Evolutionary conservation across 2,888 invertebrate genomes (phyloP), one percentile per base, ranked within the genome.

Genomic region (Hirtodrosophila confusa): DNA sequence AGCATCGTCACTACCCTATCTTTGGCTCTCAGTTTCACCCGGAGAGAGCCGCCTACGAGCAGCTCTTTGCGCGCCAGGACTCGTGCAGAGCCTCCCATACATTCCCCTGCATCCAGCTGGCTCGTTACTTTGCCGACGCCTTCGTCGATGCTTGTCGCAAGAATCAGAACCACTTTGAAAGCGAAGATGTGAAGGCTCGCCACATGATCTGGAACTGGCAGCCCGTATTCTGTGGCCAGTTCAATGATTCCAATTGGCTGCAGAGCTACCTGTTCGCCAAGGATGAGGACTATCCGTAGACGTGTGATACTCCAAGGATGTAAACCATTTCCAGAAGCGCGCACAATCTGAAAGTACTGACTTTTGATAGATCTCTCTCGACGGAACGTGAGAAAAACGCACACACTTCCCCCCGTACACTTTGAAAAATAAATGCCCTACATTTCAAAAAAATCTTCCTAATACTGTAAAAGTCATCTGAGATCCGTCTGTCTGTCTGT

Each of bases 11-110:
- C 88, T 94, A 93, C 85, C 98, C 98, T 7, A 95, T 97, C 88
- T 98, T 95, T 90, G 98, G 95, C 0, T 92, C 95, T 0, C 97
- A 98, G 90, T 98, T 97, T 91, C 98, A 98, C 89, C 98, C 98
- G 0, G 98, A 98, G 91, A 97, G 97, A 88, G 95, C 97, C 95
- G 95, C 93, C 93, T 51, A 78, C 83, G 27, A 93, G 91, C 7
- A 93, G 65, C 56, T 69, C 0, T 5, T 57, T 0, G 11, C 11
- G 0, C 27, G 27, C 0, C 0, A 0, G 10, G 3, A 35, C 23
- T 0, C 65, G 53, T 27, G 27, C 12, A 8, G n/a, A 0, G 10
- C 7, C 4, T 27, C 67, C 0, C 76, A 75, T 27, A 49, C 58
- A 0, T 11, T 35, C 0, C 5, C 8, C 6, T 95, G 96, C 0